phyloP scores from a whole-genome alignment of 1,140 invertebrate genomes.

The Ooceraea biroi region DNA sequence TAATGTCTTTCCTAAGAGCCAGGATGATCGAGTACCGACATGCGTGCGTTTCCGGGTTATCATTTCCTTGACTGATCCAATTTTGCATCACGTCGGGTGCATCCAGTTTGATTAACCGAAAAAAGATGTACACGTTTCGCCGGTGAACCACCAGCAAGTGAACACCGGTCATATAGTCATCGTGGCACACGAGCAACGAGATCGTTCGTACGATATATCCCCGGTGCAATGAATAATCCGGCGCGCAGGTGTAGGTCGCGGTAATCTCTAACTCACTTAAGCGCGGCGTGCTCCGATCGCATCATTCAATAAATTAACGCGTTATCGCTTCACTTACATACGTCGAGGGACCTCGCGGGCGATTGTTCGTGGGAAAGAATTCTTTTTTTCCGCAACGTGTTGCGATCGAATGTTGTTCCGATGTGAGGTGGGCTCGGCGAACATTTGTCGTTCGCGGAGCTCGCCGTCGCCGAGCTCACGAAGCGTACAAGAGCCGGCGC shows the following conservation, averaged over 20 bases:
- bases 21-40: too few relatives aligned
- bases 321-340: conserved; percentile 14
- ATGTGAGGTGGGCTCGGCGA: background rate
- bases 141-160: background rate
- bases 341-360: too few relatives aligned
- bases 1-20: too few relatives aligned
- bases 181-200: background rate
- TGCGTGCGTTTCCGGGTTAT: too few relatives aligned
- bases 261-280: conserved; percentile 7
- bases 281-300: conserved; percentile 2
- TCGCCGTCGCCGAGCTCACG: background rate
- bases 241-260: background rate
- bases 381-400: conserved; percentile 7
- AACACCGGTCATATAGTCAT: background rate
- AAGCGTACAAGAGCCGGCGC: conserved; percentile 8
- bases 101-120: background rate
- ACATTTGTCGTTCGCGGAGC: conserved; percentile 28
- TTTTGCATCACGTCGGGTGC: background rate
- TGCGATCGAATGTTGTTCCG: background rate
- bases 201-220: background rate
- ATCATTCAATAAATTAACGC: conserved; percentile 38
- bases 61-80: background rate
- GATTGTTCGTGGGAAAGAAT: conserved; percentile 25
- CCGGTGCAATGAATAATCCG: conserved; percentile 23
- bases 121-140: background rate